Evolutionary conservation across 2,797 vertebrate species (phyloP).

Genomic region (Urosaurus nigricauda): DNA sequence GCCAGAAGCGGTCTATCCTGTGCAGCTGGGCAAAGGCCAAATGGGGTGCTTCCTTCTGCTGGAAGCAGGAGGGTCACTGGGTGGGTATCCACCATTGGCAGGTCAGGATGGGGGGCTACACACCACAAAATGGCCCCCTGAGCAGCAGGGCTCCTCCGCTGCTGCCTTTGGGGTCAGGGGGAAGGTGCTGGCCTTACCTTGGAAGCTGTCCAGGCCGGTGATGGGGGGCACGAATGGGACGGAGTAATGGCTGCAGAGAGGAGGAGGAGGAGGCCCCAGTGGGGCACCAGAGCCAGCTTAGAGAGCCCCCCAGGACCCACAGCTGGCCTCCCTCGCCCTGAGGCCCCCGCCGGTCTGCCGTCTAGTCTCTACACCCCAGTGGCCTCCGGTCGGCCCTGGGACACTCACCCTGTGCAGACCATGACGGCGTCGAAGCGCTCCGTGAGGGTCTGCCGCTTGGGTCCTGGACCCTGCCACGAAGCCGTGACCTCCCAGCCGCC

Average conservation of each 20-base stretch:
- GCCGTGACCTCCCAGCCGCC: constrained; percentile 81
- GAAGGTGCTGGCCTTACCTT: constrained; percentile 72
- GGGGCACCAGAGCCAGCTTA: neutral
- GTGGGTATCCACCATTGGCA: too few species aligned
- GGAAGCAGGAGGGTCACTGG: neutral
- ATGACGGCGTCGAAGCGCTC: constrained; percentile 77
- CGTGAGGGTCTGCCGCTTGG: constrained; percentile 42
- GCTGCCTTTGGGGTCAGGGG: too few species aligned
- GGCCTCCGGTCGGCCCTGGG: too few species aligned
- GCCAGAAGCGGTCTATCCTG: too few species aligned
- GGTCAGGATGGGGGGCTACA: too few species aligned
- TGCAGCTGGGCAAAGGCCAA: too few species aligned
- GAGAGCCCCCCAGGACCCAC: too few species aligned
- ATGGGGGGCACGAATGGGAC: constrained; percentile 80
- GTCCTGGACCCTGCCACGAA: constrained; percentile 38
- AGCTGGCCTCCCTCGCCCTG: neutral
- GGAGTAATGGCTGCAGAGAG: constrained; percentile 78
- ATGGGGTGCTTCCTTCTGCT: too few species aligned
- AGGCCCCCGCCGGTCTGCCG: neutral
- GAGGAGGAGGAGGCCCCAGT: neutral
- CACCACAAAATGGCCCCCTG: neutral
- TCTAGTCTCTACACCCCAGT: neutral
- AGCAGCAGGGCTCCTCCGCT: too few species aligned
- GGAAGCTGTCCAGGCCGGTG: constrained; percentile 81
- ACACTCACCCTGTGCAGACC: constrained; percentile 79